A percentile compares a stretch with the other conserved stretches of the same genome.
Evolutionary conservation across 2,888 invertebrate species (phyloP).

Genomic region (Drosophila paucipuncta): DNA sequence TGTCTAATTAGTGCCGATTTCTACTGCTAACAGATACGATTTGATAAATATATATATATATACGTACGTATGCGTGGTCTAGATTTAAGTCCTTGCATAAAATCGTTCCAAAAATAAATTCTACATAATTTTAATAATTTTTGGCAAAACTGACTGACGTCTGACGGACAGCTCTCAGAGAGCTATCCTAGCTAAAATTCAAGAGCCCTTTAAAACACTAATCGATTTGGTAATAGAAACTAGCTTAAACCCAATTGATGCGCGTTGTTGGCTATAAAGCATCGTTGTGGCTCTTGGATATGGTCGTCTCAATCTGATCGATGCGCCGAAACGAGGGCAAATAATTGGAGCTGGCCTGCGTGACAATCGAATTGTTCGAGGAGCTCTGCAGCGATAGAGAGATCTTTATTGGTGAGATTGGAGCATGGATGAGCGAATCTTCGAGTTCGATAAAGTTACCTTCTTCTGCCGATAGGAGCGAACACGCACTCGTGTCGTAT

Average conservation of each 20-base stretch:
- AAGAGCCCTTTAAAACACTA: constrained; percentile 9
- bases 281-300: constrained; percentile 82
- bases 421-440: background rate
- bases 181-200: background rate
- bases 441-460: constrained; percentile 54
- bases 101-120: constrained; percentile 71
- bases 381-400: constrained; percentile 75
- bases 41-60: background rate
- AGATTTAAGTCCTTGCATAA: constrained; percentile 35
- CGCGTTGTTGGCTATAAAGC: constrained; percentile 81
- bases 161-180: background rate
- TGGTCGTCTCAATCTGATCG: constrained; percentile 83
- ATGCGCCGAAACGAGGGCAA: constrained; percentile 84
- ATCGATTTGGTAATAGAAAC: constrained; percentile 1
- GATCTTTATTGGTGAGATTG: constrained; percentile 8
- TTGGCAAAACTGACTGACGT: constrained; percentile 18
- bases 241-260: constrained; percentile 74
- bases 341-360: constrained; percentile 82
- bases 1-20: constrained; percentile 17
- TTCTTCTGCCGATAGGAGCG: constrained; percentile 85
- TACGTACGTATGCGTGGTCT: background rate
- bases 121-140: constrained; percentile 28
- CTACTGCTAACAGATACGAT: constrained; percentile 5
- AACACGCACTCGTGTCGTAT: constrained; percentile 86
- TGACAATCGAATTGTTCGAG: constrained; percentile 84